These are phyloP conservation scores for Stenichneumon culpator DNA, from an alignment of 2,888 invertebrate species.

Conservation along the genomic window DNA sequence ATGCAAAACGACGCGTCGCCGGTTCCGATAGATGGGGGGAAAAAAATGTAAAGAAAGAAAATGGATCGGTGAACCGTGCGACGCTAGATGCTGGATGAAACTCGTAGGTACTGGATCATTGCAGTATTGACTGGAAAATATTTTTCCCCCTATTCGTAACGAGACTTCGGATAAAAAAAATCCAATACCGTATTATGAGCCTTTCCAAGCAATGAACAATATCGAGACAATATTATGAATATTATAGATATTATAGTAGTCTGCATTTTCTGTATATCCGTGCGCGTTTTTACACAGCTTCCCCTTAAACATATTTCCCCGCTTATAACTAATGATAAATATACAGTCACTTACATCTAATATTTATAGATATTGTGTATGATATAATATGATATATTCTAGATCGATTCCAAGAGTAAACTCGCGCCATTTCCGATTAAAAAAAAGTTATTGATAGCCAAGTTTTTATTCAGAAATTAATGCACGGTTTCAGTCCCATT, in stretches of 20 bases:
- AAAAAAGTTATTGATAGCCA: too few relatives aligned
- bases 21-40: slow-evolving; percentile 29
- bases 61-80: slow-evolving; percentile 30
- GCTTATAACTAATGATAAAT: too few relatives aligned
- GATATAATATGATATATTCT: not conserved
- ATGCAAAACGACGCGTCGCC: slow-evolving; percentile 19
- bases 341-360: too few relatives aligned
- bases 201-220: not conserved
- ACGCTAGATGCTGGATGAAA: slow-evolving; percentile 12
- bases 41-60: slow-evolving; percentile 18
- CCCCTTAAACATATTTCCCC: too few relatives aligned
- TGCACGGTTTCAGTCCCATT: not conserved
- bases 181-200: not conserved
- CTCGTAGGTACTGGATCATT: slow-evolving; percentile 35
- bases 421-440: too few relatives aligned
- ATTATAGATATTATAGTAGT: not conserved
- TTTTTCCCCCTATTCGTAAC: not conserved
- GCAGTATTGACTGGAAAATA: slow-evolving; percentile 9
- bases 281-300: too few relatives aligned
- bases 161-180: not conserved
- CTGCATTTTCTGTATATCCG: too few relatives aligned
- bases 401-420: too few relatives aligned
- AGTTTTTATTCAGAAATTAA: not conserved
- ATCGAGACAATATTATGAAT: not conserved
- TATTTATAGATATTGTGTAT: not conserved